Base-by-base conservation (phyloP, 2,797 vertebrate genomes). In the Denticeps clupeoides region DNA sequence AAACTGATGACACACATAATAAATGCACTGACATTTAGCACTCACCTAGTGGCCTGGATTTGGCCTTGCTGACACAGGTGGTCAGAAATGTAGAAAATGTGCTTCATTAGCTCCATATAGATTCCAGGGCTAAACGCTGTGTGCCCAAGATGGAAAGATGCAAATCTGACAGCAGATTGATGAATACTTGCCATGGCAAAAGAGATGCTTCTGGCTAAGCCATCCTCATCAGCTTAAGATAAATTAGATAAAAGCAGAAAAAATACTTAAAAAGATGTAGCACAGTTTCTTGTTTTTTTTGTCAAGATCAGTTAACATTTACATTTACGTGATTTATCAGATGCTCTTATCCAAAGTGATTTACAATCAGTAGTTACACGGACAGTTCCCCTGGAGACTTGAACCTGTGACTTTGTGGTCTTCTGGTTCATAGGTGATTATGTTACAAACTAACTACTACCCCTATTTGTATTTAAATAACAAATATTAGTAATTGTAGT, bases 121-220 rank as follows among this genome's bases (percentile, higher is more conserved):
- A 73, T 77, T 52, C 58, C 70, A n/a, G 83, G 82, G 6, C 72
- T 81, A 55, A 85, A 73, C 1, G 78, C 48, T 81, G 78, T 26
- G 72, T 23, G n/a, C 15, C 32, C 1, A 5, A 79, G 69, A 23
- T 80, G 57, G 28, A 67, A 51, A 3, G 71, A 61, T 0, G 79
- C 69, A 45, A 88, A 84, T 23, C 53, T 72, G 47, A 62, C 46
- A 3, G 83, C 81, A 10, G 77, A 86, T 19, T 65, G 75, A 55
- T 91, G 88, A 53, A 92, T 79, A 51, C 57, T 62, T 51, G 87
- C 82, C 76, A 88, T 86, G 7, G 65, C 79, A 48, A 61, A 62
- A 37, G 77, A 65, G 19, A 86, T 15, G 40, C 58, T 65, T 27
- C 31, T 29, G 43, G 59, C 25, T 40, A 73, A 67, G 13, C 11